Base-by-base conservation (phyloP, 1,140 invertebrate genomes). In the Gerris buenoi region DNA sequence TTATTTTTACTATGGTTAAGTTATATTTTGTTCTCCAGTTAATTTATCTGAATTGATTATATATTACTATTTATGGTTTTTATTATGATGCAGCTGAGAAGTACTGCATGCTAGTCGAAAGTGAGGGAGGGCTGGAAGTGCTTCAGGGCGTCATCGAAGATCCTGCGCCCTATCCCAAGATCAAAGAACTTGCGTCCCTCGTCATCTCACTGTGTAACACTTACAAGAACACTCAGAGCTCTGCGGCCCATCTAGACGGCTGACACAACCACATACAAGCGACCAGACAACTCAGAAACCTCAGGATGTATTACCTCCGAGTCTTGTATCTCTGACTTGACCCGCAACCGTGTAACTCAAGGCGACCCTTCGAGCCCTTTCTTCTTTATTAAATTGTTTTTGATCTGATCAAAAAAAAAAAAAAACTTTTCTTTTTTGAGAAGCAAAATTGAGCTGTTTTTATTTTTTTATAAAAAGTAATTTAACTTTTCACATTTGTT, bases 31-130 rank as follows among this genome's bases (percentile, higher is more conserved):
- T n/a, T n/a, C n/a, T n/a, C n/a, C n/a, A n/a, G n/a, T n/a, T n/a
- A n/a, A n/a, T n/a, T n/a, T n/a, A n/a, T n/a, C n/a, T n/a, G n/a
- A n/a, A n/a, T n/a, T n/a, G n/a, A n/a, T n/a, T n/a, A n/a, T n/a
- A 68, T 60, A 63, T 66, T 23, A 64, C 15, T 46, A 46, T 46
- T 46, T 46, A 46, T 46, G n/a, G 60, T 22, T 68, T 69, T 71
- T 46, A 67, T 68, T 68, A 72, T 59, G 70, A 57, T 68, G 68
- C 77, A 88, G 88, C 92, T 33, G 84, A 88, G 22, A 97, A 96
- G 79, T 98, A 97, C 77, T 97, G 93, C 76, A 79, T 80, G 64
- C 80, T 97, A 70, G 84, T 98, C 14, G 85, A 89, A 71, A 81
- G 85, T 62, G 95, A 97, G 81, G 88, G 88, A 65, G 95, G 95